These are phyloP conservation scores for Ciconia maguari DNA, from an alignment of 2,113 vertebrate species.

Conservation along the genomic window DNA sequence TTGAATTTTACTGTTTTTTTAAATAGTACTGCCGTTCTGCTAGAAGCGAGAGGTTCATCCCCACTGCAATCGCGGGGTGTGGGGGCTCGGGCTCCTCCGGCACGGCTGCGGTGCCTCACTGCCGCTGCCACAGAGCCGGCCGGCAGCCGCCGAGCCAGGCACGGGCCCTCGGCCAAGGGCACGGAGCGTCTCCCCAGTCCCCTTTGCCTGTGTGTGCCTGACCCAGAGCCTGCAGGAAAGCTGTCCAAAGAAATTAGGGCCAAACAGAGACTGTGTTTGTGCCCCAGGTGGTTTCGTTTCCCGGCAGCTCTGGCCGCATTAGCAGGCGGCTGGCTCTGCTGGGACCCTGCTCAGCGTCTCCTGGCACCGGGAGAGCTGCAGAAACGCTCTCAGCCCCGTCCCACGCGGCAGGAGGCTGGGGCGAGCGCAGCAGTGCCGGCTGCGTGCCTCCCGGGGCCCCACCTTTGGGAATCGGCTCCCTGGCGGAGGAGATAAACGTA, in stretches of 20 bases:
- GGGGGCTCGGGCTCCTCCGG: rapidly evolving
- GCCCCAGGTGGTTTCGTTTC: neutral
- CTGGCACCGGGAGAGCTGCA: neutral
- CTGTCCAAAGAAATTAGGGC: constrained; percentile 18
- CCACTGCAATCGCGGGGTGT: rapidly evolving
- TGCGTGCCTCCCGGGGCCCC: rapidly evolving
- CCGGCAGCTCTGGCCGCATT: neutral
- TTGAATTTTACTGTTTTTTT: neutral
- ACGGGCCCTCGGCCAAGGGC: rapidly evolving
- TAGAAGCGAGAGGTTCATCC: rapidly evolving
- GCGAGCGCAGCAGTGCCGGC: neutral
- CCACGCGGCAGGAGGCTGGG: neutral
- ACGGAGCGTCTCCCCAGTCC: rapidly evolving
- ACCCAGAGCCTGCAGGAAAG: neutral
- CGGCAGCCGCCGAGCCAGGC: rapidly evolving
- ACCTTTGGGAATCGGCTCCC: neutral
- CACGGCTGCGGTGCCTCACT: rapidly evolving
- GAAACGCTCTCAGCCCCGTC: neutral
- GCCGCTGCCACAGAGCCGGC: neutral
- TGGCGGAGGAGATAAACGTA: no score
- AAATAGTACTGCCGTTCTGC: neutral
- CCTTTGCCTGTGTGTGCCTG: neutral
- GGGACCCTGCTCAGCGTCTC: neutral
- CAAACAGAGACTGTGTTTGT: rapidly evolving
- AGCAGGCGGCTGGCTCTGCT: neutral